Conservation (phyloP, 1,140 invertebrate species). For the Eumeta japonica region DNA sequence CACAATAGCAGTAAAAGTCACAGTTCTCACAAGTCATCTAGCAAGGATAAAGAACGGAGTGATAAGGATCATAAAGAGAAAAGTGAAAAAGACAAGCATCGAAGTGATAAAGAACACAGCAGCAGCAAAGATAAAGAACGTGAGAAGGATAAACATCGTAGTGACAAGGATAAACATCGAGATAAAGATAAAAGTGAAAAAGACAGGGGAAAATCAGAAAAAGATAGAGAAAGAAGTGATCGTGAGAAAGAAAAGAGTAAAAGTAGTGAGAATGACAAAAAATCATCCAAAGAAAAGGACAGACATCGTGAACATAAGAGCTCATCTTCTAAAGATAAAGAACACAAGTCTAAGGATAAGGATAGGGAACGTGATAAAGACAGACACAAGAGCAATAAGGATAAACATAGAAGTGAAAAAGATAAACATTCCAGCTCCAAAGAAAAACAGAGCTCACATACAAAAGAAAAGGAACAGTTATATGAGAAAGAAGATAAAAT, state of each 20-base stretch:
- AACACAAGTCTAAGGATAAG: conserved; percentile 36
- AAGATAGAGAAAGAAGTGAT: conserved; percentile 40
- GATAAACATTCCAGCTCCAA: conserved; percentile 59
- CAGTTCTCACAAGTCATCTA: conserved; percentile 65
- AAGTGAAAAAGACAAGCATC: conserved; percentile 58
- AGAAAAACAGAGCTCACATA: conserved; percentile 39
- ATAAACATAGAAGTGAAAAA: conserved; percentile 50
- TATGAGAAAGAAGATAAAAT: conserved; percentile 19
- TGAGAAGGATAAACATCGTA: conserved; percentile 46
- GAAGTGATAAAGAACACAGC: conserved; percentile 31
- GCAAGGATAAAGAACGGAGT: conserved; percentile 57
- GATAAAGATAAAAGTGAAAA: conserved; percentile 61
- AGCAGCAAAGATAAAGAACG: conserved; percentile 57
- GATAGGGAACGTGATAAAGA: conserved; percentile 47
- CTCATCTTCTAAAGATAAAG: conserved; percentile 15
- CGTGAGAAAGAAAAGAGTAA: too few species aligned
- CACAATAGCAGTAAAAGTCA: conserved; percentile 58
- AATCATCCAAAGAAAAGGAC: conserved; percentile 20
- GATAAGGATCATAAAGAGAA: conserved; percentile 33
- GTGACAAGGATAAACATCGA: conserved; percentile 46
- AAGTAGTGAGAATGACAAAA: conserved; percentile 23
- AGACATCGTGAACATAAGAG: conserved; percentile 18
- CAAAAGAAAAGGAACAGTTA: neutral
- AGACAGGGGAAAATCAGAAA: too few species aligned
- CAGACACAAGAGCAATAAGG: conserved; percentile 41